Evolutionary conservation across 2,888 invertebrate species (phyloP).

Genomic region (Phlogophora meticulosa): DNA sequence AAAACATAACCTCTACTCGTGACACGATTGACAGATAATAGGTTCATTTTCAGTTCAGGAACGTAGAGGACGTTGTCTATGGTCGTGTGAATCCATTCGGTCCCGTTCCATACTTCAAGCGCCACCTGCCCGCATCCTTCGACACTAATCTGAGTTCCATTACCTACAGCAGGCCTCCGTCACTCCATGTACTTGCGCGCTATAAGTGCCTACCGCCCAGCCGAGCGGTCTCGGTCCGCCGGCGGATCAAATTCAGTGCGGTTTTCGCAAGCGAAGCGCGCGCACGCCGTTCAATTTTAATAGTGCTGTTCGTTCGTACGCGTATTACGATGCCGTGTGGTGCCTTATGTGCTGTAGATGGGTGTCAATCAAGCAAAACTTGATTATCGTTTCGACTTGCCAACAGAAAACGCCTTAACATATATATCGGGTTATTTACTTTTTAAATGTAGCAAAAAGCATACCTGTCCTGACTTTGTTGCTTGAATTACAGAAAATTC

Average conservation of each 20-base stretch:
- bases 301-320: too few relatives aligned
- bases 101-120: background rate
- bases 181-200: too few relatives aligned
- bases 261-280: too few relatives aligned
- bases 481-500: conserved; percentile 13
- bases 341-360: too few relatives aligned
- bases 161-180: too few relatives aligned
- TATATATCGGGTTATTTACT: conserved; percentile 7
- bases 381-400: conserved; percentile 14
- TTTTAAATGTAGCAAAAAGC: conserved; percentile 17
- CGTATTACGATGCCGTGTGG: too few relatives aligned
- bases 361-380: too few relatives aligned
- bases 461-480: conserved; percentile 3
- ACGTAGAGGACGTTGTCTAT: background rate
- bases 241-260: too few relatives aligned
- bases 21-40: background rate
- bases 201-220: too few relatives aligned
- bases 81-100: background rate
- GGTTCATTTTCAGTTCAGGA: background rate
- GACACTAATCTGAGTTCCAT: background rate
- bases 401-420: background rate
- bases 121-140: background rate
- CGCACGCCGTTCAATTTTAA: too few relatives aligned
- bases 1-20: background rate
- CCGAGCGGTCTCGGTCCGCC: too few relatives aligned